Conservation (phyloP, 2,888 invertebrate species). For the Cotesia congregata region DNA sequence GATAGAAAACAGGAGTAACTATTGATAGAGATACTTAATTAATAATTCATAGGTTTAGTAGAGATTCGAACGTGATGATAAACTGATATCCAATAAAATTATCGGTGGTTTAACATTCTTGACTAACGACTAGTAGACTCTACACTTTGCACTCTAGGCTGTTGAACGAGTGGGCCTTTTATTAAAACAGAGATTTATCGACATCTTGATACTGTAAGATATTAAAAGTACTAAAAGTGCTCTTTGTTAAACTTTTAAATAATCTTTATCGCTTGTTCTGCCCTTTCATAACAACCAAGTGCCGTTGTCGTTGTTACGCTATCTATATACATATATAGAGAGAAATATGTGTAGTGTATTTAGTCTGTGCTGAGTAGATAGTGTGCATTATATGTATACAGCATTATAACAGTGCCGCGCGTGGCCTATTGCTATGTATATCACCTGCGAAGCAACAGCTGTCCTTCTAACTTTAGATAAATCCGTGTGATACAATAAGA, state of each 20-base stretch:
- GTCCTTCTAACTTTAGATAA: constrained; percentile 22
- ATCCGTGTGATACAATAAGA: background rate
- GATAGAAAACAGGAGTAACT: background rate
- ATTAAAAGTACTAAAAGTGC: background rate
- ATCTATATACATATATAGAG: background rate
- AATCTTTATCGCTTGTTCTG: constrained; percentile 4
- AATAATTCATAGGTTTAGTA: background rate
- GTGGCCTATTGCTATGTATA: constrained; percentile 6
- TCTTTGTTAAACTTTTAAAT: constrained; percentile 9
- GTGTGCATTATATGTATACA: constrained; percentile 1
- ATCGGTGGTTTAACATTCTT: background rate
- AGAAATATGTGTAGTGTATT: background rate
- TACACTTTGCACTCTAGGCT: background rate
- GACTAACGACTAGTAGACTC: background rate
- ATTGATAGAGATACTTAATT: background rate
- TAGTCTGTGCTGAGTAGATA: background rate
- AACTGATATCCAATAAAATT: constrained; percentile 1
- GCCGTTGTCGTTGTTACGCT: background rate
- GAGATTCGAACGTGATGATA: background rate
- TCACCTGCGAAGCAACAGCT: constrained; percentile 40
- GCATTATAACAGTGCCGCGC: constrained; percentile 3
- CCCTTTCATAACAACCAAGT: constrained; percentile 2
- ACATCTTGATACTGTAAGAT: constrained; percentile 32
- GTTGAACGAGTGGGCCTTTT: constrained; percentile 42
- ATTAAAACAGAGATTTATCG: constrained; percentile 49